A percentile compares a stretch with the other conserved stretches of the same genome.
These are phyloP conservation scores for Microvelia longipes DNA, from an alignment of 1,140 invertebrate genomes.

Conservation along the genomic window DNA sequence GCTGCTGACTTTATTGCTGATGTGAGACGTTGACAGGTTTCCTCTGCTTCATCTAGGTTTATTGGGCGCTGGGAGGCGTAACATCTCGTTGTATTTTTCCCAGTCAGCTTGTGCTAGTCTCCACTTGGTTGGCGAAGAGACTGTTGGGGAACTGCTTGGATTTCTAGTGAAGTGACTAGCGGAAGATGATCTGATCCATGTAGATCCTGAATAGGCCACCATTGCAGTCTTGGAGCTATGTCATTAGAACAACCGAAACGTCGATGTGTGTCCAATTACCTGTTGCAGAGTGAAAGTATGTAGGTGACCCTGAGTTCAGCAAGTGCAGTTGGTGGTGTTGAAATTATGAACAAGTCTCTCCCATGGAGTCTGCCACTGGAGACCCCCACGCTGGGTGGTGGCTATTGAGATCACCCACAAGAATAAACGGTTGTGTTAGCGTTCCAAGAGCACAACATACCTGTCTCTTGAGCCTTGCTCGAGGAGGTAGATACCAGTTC, in stretches of 20 bases:
- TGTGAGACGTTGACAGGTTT: no score
- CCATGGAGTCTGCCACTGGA: neutral
- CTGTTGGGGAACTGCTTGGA: neutral
- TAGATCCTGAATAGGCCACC: neutral
- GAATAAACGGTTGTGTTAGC: neutral
- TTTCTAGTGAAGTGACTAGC: neutral
- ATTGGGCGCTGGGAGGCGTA: neutral
- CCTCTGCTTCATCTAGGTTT: no score
- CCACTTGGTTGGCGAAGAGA: neutral
- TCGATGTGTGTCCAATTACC: neutral
- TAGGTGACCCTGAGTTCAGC: neutral
- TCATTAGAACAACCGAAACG: neutral
- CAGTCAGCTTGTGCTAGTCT: neutral
- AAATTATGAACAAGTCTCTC: neutral
- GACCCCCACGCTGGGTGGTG: neutral
- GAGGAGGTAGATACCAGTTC: neutral
- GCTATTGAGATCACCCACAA: neutral
- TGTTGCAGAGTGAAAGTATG: neutral
- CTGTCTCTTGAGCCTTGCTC: neutral
- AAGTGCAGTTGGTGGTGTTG: neutral
- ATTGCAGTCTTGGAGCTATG: neutral
- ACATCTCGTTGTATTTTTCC: neutral
- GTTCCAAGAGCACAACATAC: neutral
- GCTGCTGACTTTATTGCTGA: no score
- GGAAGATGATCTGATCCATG: neutral